These are phyloP conservation scores for Eidolon helvum DNA, from an alignment of 2,113 vertebrate genomes.

Conservation along the genomic window DNA sequence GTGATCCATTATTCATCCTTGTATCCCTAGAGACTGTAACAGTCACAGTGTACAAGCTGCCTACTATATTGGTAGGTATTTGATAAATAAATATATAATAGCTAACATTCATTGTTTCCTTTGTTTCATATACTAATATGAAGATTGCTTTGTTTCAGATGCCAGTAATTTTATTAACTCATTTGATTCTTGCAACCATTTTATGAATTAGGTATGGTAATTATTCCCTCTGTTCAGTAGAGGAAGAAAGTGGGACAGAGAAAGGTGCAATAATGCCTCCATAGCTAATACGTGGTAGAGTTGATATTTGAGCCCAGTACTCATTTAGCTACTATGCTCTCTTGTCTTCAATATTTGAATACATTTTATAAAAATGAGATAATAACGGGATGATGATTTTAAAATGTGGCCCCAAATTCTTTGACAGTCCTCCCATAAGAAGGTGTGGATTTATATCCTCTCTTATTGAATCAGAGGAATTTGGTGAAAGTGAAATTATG, in stretches of 20 bases:
- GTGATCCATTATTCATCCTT: not conserved
- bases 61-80: not conserved
- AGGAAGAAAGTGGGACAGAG: not conserved
- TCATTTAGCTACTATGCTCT: not conserved
- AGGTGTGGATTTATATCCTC: not conserved
- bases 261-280: not conserved
- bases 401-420: not conserved
- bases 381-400: not conserved
- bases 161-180: not conserved
- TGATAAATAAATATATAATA: not conserved
- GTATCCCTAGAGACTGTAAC: not conserved
- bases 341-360: not conserved
- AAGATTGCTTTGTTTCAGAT: not conserved
- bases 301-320: not conserved
- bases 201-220: not conserved
- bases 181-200: not conserved
- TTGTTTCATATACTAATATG: not conserved
- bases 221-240: not conserved
- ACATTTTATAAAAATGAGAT: not conserved
- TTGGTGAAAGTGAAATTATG: not conserved
- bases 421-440: not conserved
- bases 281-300: not conserved
- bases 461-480: not conserved
- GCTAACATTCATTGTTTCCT: not conserved
- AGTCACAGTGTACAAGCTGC: not conserved